Percentiles rank a stretch among this genome's conserved stretches.
Evolutionary conservation across 2,888 invertebrate genomes (phyloP).

Genomic region (Eupsilia transversa): DNA sequence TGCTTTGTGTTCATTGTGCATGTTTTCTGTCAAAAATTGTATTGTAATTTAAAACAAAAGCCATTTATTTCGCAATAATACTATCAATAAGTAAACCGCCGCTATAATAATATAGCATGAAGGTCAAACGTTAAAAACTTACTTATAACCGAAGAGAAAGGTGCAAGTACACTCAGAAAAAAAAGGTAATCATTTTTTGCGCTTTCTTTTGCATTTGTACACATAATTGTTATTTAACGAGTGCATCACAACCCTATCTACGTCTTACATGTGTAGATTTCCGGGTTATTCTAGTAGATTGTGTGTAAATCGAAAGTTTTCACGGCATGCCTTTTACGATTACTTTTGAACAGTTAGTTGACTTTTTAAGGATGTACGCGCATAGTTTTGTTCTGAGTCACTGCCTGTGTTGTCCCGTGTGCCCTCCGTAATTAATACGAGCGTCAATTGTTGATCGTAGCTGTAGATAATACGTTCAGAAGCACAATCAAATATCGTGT

Average conservation of each 20-base stretch:
- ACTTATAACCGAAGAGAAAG: conserved; percentile 61
- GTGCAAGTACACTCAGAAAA: conserved; percentile 38
- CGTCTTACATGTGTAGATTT: conserved; percentile 39
- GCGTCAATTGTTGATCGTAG: conserved; percentile 56
- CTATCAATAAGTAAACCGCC: conserved; percentile 40
- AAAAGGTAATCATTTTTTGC: conserved; percentile 59
- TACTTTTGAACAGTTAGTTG: conserved; percentile 18
- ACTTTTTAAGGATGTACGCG: conserved; percentile 63
- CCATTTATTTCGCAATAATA: conserved; percentile 61
- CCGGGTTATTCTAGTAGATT: conserved; percentile 46
- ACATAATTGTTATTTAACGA: conserved; percentile 62
- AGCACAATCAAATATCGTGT: background rate
- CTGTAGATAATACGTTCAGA: conserved; percentile 24
- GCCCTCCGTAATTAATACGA: conserved; percentile 66
- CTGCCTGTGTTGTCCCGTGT: conserved; percentile 67
- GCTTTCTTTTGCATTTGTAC: conserved; percentile 54
- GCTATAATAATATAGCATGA: conserved; percentile 62
- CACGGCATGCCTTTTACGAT: conserved; percentile 13
- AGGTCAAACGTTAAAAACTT: conserved; percentile 61
- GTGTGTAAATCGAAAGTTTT: conserved; percentile 49
- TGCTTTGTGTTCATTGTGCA: conserved; percentile 71
- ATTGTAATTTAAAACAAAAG: conserved; percentile 57
- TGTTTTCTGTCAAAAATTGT: conserved; percentile 67
- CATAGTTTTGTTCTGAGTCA: conserved; percentile 81
- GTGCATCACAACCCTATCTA: conserved; percentile 32